Evolutionary conservation across 2,113 vertebrate genomes (phyloP), one percentile per base, ranked within the genome.

Genomic region (Sitta europaea): DNA sequence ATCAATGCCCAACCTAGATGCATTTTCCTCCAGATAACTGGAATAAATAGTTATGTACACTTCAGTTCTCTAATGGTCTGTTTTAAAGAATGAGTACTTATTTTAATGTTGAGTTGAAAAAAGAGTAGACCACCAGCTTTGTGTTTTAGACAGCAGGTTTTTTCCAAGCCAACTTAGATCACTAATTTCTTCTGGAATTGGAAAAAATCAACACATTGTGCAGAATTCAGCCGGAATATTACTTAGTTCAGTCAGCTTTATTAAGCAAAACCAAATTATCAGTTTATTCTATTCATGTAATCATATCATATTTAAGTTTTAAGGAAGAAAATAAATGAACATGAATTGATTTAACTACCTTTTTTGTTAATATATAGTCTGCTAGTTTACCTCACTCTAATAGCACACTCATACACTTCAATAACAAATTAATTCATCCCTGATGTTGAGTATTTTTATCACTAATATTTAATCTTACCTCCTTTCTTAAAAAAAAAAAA

Each of bases 121-220:
- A 29, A 80, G 15, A 76, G 11, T 61, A 85, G 84, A 92, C n/a
- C n/a, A n/a, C n/a, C 51, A 71, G 79, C 28, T 85, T 92, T 74
- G 59, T 40, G 20, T 63, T 86, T 86, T 81, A 62, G 45, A 89
- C 73, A 93, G 81, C 40, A 87, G 63, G 68, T 95, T 79, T 79
- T 94, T 81, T 78, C 82, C 36, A 78, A 85, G 72, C 18, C 76
- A 96, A 77, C 33, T 80, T 88, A 38, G 42, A 78, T 94, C 67
- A 55, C 27, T 86, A 80, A 95, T 95, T 92, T 94, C 42, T 85
- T 77, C 71, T 84, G 33, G 83, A 96, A 94, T 36, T 96, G 68
- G 58, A 97, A 97, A 89, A 95, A 97, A 53, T 22, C 78, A 94
- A 51, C 14, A 14, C 77, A 58, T 38, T 4, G 5, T 63, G 47